A percentile compares a stretch with the other conserved stretches of the same genome.
Conservation (phyloP, 2,113 vertebrate genomes). For the Neotoma lepida region DNA sequence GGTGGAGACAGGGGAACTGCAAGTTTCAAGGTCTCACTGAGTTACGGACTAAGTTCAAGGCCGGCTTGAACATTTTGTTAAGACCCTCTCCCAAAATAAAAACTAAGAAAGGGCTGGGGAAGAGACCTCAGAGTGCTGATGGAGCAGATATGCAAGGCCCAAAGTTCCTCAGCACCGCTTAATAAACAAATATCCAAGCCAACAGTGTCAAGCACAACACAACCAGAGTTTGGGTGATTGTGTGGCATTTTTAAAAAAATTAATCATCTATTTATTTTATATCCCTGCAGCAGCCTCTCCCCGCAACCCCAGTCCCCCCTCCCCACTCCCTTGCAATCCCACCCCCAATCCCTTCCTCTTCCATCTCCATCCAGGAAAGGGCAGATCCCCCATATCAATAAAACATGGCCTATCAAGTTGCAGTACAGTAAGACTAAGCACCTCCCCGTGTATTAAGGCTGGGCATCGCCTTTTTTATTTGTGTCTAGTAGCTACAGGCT, state of each 20-base stretch:
- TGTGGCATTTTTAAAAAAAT: not conserved
- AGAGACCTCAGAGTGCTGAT: not conserved
- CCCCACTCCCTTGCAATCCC: no score
- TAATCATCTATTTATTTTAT: no score
- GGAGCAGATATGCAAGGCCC: not conserved
- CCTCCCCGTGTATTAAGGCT: not conserved
- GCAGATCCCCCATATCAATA: not conserved
- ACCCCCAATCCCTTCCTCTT: not conserved
- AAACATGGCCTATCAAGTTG: not conserved
- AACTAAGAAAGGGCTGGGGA: not conserved
- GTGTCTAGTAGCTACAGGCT: not conserved
- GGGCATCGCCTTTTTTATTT: not conserved
- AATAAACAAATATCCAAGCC: not conserved
- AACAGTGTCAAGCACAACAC: not conserved
- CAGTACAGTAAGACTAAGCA: not conserved
- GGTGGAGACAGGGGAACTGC: not conserved
- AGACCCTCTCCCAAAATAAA: not conserved
- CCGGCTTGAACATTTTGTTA: not conserved
- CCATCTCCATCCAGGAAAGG: not conserved
- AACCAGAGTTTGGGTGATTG: not conserved
- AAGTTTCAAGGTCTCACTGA: not conserved
- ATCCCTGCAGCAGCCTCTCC: no score
- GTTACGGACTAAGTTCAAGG: not conserved
- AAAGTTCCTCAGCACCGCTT: not conserved
- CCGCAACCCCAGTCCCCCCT: no score